Conservation (phyloP, 1,140 invertebrate species). For the Drosophila parvula region DNA sequence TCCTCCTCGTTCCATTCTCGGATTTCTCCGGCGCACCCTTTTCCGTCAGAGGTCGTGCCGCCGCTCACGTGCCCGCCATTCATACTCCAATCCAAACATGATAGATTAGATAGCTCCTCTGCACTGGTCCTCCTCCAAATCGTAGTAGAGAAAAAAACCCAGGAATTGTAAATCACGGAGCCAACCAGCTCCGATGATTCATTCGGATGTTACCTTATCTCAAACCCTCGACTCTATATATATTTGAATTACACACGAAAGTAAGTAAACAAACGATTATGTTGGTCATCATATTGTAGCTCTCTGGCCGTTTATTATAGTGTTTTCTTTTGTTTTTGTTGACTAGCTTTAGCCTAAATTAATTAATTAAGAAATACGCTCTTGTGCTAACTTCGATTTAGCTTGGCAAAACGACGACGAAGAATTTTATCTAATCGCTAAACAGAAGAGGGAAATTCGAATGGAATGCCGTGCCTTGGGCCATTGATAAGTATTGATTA, state of each 20-base stretch:
- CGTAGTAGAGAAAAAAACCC: not conserved
- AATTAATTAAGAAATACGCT: constrained; percentile 25
- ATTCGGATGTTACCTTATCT: constrained; percentile 28
- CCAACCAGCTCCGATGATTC: constrained; percentile 20
- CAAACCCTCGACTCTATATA: constrained; percentile 2
- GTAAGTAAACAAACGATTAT: constrained; percentile 14
- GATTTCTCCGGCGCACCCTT: constrained; percentile 10
- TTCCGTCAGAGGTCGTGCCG: too few relatives aligned
- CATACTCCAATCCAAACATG: not conserved
- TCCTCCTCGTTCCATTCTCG: not conserved
- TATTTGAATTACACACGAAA: constrained; percentile 14
- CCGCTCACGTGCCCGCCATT: constrained; percentile 4
- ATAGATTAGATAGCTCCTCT: constrained; percentile 41
- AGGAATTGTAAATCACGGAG: constrained; percentile 32
- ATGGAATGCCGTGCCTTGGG: constrained; percentile 28
- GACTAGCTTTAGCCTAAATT: constrained; percentile 28
- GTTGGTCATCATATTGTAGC: constrained; percentile 27
- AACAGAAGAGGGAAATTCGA: constrained; percentile 27
- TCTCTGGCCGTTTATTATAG: not conserved
- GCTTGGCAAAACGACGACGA: constrained; percentile 13
- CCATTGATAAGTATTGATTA: constrained; percentile 30
- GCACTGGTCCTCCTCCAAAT: not conserved
- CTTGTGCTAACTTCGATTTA: constrained; percentile 18
- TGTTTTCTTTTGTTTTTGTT: constrained; percentile 20
- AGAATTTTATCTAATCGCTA: constrained; percentile 37